phyloP scores from a whole-genome alignment of 2,113 vertebrate genomes.

The Neolamprologus tretocephalus region DNA sequence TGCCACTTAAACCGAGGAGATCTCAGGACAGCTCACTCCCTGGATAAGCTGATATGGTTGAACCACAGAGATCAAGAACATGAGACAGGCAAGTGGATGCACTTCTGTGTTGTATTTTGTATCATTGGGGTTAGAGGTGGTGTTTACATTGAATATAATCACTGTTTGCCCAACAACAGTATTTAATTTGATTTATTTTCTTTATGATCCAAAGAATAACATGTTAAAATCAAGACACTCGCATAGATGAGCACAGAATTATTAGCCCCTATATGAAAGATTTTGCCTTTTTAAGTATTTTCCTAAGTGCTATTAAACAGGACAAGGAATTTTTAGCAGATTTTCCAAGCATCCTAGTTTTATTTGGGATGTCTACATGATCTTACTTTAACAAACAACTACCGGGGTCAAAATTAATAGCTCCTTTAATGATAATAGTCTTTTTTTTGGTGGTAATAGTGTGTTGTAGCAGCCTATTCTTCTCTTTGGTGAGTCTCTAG shows the following conservation, averaged over 20 bases:
- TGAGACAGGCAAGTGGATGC: background rate
- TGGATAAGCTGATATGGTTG: background rate
- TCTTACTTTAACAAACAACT: background rate
- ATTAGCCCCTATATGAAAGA: background rate
- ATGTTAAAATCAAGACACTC: background rate
- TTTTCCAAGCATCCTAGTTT: background rate
- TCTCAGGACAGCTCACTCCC: background rate
- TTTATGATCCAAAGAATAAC: background rate
- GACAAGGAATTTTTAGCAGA: background rate
- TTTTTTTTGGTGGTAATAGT: background rate
- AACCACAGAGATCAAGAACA: background rate
- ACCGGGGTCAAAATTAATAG: background rate
- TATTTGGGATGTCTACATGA: background rate
- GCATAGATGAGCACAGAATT: background rate
- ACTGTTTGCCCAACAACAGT: background rate
- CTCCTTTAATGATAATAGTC: background rate
- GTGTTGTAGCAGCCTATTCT: background rate
- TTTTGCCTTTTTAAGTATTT: background rate
- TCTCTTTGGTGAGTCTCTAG: background rate
- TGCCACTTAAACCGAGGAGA: background rate
- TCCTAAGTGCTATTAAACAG: background rate
- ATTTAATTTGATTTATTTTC: background rate
- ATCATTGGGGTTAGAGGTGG: background rate
- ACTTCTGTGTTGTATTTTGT: background rate
- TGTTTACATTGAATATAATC: background rate